A percentile compares a stretch with the other conserved stretches of the same genome.
Evolutionary conservation across 64 coral and sea anemone species (phyloP).

Genomic region (Platygyra sinensis): DNA sequence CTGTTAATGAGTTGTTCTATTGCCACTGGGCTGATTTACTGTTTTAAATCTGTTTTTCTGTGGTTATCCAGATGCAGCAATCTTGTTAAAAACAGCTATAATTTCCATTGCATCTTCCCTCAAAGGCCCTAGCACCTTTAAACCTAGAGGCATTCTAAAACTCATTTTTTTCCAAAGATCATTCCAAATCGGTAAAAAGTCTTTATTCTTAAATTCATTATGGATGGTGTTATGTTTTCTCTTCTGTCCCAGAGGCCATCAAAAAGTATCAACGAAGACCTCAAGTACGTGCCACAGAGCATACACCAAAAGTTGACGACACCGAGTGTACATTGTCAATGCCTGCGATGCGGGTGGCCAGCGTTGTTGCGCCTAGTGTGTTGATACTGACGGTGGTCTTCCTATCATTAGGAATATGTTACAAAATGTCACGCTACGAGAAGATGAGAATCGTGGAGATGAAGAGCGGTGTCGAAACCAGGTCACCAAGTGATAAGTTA

Average conservation of each 20-base stretch:
- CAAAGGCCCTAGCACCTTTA: too few species aligned
- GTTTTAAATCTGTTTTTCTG: too few species aligned
- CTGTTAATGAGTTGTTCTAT: too few species aligned
- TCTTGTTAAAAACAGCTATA: too few species aligned
- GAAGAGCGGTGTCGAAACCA: background rate
- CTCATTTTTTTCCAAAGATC: too few species aligned
- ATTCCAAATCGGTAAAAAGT: too few species aligned
- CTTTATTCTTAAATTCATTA: too few species aligned
- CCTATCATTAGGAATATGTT: constrained; percentile 16
- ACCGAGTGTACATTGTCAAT: background rate
- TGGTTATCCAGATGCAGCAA: too few species aligned
- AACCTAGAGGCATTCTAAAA: too few species aligned
- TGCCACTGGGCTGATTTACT: too few species aligned
- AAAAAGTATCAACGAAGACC: background rate
- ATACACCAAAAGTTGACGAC: background rate
- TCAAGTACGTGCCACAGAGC: background rate
- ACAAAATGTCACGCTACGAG: constrained; percentile 25
- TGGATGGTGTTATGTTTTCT: background rate
- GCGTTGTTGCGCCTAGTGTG: constrained; percentile 13
- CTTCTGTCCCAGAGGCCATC: background rate
- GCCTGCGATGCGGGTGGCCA: constrained; percentile 44
- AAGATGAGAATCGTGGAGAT: background rate
- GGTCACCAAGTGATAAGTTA: background rate
- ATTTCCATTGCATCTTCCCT: too few species aligned
- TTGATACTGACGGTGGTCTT: constrained; percentile 13